Percentiles rank a stretch among this genome's conserved stretches.
Conservation (phyloP, 1,140 invertebrate genomes). For the Lepidurus couesii region DNA sequence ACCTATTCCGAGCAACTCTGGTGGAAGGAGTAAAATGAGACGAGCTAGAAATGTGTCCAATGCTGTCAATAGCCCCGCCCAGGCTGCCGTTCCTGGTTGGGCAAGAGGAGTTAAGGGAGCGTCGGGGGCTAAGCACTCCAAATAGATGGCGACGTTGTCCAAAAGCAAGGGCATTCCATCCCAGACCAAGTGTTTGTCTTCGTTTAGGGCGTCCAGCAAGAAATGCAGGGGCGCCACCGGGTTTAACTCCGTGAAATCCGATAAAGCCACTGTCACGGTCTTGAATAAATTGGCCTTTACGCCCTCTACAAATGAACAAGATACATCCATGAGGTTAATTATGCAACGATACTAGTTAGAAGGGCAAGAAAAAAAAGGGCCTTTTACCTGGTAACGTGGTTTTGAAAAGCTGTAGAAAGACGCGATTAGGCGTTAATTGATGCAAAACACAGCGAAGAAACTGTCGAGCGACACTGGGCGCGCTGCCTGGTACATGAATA, state of each 20-base stretch:
- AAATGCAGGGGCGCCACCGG: slow-evolving; percentile 87
- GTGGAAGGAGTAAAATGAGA: slow-evolving; percentile 64
- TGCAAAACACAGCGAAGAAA: slow-evolving; percentile 94
- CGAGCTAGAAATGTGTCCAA: slow-evolving; percentile 80
- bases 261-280: slow-evolving; percentile 82
- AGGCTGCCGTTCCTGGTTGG: slow-evolving; percentile 45
- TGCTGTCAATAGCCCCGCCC: slow-evolving; percentile 72
- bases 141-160: slow-evolving; percentile 84
- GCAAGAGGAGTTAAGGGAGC: slow-evolving; percentile 60
- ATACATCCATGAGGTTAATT: slow-evolving; percentile 1
- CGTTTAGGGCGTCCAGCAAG: slow-evolving; percentile 83
- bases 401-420: slow-evolving; percentile 94
- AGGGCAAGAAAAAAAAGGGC: slow-evolving; percentile 3
- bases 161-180: slow-evolving; percentile 69
- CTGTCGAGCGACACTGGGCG: slow-evolving; percentile 89
- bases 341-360: slow-evolving; percentile 22
- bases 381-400: slow-evolving; percentile 68
- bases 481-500: slow-evolving; percentile 78
- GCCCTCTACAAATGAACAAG: slow-evolving; percentile 49
- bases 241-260: slow-evolving; percentile 96
- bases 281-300: slow-evolving; percentile 77
- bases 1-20: slow-evolving; percentile 36
- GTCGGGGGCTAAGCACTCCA: slow-evolving; percentile 85
- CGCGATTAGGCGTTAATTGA: slow-evolving; percentile 90
- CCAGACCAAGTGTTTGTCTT: slow-evolving; percentile 74